A percentile compares a stretch with the other conserved stretches of the same genome.
Evolutionary conservation across 1,140 invertebrate species (phyloP).

Genomic region (Sycobia sp.): DNA sequence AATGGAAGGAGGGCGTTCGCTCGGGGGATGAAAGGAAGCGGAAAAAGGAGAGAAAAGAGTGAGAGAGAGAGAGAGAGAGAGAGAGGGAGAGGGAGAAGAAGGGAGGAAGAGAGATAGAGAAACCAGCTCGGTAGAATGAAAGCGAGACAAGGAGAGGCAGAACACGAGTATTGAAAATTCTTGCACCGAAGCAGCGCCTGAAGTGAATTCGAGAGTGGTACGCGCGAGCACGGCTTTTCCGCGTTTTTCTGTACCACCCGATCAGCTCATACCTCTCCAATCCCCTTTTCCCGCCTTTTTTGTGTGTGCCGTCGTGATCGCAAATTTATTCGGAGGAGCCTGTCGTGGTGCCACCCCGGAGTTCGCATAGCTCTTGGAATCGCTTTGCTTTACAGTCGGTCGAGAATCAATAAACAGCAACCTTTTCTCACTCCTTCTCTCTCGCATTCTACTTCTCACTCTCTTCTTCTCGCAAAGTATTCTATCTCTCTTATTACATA

Average conservation of each 20-base stretch:
- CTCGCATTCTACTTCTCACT: too few species aligned
- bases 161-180: constrained; percentile 44
- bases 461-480: too few species aligned
- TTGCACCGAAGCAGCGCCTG: constrained; percentile 36
- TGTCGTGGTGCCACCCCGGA: constrained; percentile 43
- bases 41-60: too few species aligned
- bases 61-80: neutral
- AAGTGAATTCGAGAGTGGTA: constrained; percentile 33
- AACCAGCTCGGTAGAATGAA: too few species aligned
- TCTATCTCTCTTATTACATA: too few species aligned
- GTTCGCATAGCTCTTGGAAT: constrained; percentile 45
- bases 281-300: constrained; percentile 4
- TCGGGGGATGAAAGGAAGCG: neutral
- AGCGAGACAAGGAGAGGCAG: neutral
- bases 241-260: too few species aligned
- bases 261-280: too few species aligned
- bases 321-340: constrained; percentile 58
- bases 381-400: constrained; percentile 56
- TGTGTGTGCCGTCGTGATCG: constrained; percentile 45
- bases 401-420: constrained; percentile 58
- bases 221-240: constrained; percentile 42
- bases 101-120: too few species aligned
- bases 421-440: too few species aligned
- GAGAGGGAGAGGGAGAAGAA: too few species aligned
- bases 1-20: neutral